Evolutionary conservation across 2,113 vertebrate species (phyloP), one percentile per base, ranked within the genome.

Genomic region (Seriola rivoliana): DNA sequence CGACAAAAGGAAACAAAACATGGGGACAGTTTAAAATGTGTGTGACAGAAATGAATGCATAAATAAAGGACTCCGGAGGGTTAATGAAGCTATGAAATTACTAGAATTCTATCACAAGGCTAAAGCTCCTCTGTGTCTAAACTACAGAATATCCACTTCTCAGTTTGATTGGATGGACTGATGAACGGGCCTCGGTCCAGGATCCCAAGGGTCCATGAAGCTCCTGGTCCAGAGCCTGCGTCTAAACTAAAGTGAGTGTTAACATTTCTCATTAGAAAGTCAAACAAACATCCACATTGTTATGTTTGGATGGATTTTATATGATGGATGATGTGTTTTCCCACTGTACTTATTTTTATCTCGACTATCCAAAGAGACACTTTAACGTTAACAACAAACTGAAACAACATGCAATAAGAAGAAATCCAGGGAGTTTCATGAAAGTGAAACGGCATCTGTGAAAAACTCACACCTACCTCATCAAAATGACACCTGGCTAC

Each of bases 401-500:
- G 42, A 32, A 29, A 11, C 10, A 4, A 10, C 36, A 5, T 14
- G 5, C 5, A 34, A 55, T 0, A 1, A 69, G 40, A 70, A 55
- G 69, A 48, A 17, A 59, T 1, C 23, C 23, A 59, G 59, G 46
- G 40, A 40, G 66, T 72, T 60, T 55, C 50, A 64, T 64, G 32
- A 48, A 62, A 71, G 58, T 25, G 34, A 77, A 84, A 78, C 13
- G 12, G 36, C 62, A 48, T 6, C 32, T 25, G 36, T 40, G 57
- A 17, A 38, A 54, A 65, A 54, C 13, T 70, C 36, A 71, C 74
- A 68, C 55, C 16, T 54, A 54, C 66, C 79, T 60, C 40, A 83
- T 75, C 69, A 69, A 25, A 48, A 17, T 29, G 48, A 71, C 69
- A 85, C 70, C 75, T 70, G 54, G 64, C 25, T 29, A 21, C 21